Evolutionary conservation across 2,888 invertebrate species (phyloP).

Genomic region (Encarsia formosa): DNA sequence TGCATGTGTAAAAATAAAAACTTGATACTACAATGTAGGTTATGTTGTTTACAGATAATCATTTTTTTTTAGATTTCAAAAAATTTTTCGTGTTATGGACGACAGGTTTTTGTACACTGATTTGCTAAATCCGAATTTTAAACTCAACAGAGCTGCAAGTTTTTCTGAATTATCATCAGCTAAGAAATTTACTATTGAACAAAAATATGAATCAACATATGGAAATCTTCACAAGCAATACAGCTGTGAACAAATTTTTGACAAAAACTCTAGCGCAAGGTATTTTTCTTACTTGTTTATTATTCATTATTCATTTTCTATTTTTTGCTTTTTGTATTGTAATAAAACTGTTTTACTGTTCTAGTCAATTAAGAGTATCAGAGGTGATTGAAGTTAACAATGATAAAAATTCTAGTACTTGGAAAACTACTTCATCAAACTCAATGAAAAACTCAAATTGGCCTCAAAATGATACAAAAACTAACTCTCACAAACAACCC

Average conservation of each 20-base stretch:
- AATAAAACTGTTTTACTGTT: constrained; percentile 3
- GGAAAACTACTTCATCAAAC: no score
- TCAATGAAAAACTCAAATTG: no score
- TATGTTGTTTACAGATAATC: constrained; percentile 26
- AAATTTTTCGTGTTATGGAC: constrained; percentile 38
- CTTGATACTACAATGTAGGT: no score
- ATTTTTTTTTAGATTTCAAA: constrained; percentile 20
- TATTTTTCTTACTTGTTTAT: constrained; percentile 19
- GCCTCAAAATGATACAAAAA: no score
- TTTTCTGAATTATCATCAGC: constrained; percentile 35
- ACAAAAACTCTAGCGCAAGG: constrained; percentile 33
- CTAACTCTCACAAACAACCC: no score
- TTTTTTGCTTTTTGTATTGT: constrained; percentile 3
- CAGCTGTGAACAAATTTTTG: constrained; percentile 40
- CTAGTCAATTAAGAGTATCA: constrained; percentile 20
- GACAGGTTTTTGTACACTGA: constrained; percentile 35
- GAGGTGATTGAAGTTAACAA: constrained; percentile 5
- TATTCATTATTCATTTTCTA: no score
- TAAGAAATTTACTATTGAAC: constrained; percentile 32
- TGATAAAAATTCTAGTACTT: constrained; percentile 20
- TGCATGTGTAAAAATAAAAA: no score
- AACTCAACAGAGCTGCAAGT: constrained; percentile 35
- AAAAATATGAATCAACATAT: constrained; percentile 28
- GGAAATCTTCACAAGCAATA: constrained; percentile 36
- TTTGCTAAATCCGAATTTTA: constrained; percentile 31